These are phyloP conservation scores for Trypoxylon attenuatum DNA, from an alignment of 2,888 invertebrate genomes.

Conservation along the genomic window DNA sequence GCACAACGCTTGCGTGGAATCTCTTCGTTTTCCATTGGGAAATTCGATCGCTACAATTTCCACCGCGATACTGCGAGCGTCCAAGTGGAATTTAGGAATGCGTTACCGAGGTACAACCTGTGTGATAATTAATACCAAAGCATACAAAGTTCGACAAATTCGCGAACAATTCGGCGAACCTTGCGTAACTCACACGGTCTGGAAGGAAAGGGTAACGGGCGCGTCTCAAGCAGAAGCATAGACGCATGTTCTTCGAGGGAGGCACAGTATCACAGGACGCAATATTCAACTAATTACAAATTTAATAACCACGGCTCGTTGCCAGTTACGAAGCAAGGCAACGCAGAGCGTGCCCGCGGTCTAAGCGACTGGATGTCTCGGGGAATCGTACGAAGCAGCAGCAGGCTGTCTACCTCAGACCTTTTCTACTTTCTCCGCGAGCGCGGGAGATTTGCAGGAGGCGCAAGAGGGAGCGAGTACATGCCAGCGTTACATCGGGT, in stretches of 20 bases:
- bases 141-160: no score
- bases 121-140: no score
- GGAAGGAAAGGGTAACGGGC: not conserved
- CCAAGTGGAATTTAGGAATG: no score
- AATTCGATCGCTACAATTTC: no score
- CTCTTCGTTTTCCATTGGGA: not conserved
- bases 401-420: not conserved
- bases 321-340: constrained; percentile 61
- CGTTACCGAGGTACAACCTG: no score
- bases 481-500: not conserved
- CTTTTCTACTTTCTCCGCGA: not conserved
- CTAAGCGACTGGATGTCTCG: constrained; percentile 60
- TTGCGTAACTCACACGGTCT: no score
- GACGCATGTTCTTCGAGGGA: constrained; percentile 10
- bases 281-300: constrained; percentile 73
- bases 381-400: no score
- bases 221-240: constrained; percentile 2
- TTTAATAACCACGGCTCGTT: constrained; percentile 68
- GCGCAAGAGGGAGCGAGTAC: constrained; percentile 9
- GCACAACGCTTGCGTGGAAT: constrained; percentile 3
- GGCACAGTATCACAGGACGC: constrained; percentile 55
- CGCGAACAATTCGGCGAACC: no score
- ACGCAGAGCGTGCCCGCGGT: constrained; percentile 43
- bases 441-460: constrained; percentile 1
- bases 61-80: no score